Evolutionary conservation across 2,797 vertebrate species (phyloP), one percentile per base, ranked within the genome.

Genomic region (Rhinichthys osculus): DNA sequence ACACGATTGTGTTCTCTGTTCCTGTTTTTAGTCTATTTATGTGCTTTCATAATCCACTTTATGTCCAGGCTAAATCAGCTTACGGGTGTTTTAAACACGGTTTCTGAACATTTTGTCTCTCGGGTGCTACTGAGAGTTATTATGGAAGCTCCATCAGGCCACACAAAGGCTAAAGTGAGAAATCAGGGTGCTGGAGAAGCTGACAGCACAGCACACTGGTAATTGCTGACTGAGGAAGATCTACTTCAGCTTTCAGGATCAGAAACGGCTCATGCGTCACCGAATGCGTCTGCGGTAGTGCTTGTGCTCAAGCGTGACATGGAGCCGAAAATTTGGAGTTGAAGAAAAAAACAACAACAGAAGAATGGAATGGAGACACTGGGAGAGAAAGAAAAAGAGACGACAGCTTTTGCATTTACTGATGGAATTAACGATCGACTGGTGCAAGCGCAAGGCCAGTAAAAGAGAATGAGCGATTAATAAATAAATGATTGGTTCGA

Each of bases 211-310:
- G 70, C 30, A 57, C 67, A 64, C 38, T 73, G 67, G 67, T 81
- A 85, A 85, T 8, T 89, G 85, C 84, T 86, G 67, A 88, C 59
- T 72, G 83, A 84, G 66, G 70, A 87, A 72, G 57, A 72, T 66
- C 78, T 80, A 83, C 87, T 88, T 84, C 83, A 88, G 85, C 54
- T 86, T 86, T 86, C 47, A 57, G 80, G 35, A 86, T 81, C 42
- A 69, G 81, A 57, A 84, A 40, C 10, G 44, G 47, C 14, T 64
- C 21, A 35, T 85, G 87, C 67, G 44, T 85, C 71, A 88, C 27
- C 59, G 82, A 13, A 64, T 72, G n/a, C 6, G 52, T 82, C 79
- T 85, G 33, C 17, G 47, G 23, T 33, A 47, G 16, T 67, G 66
- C 27, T 64, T 84, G 82, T 35, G 44, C 67, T 74, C 59, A 30